Conservation (phyloP, 2,113 vertebrate species). For the Dissostichus mawsoni region DNA sequence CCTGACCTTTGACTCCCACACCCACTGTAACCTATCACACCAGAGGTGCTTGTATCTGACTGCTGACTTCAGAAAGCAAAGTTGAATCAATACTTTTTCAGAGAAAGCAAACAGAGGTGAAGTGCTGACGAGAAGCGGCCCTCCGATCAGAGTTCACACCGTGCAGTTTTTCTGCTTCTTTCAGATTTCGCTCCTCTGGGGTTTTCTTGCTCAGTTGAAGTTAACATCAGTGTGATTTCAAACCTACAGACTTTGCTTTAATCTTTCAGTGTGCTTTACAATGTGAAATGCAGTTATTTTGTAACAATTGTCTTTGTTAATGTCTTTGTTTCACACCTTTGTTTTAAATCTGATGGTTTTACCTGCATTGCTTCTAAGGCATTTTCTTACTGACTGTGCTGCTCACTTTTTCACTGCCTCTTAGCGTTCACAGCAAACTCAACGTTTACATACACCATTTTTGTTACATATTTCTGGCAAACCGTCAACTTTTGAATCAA, state of each 20-base stretch:
- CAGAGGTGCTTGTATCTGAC: constrained; percentile 37
- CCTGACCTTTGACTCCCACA: constrained; percentile 18
- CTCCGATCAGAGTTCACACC: constrained; percentile 56
- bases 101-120: constrained; percentile 59
- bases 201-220: constrained; percentile 48
- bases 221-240: constrained; percentile 62
- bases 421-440: constrained; percentile 5
- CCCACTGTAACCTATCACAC: constrained; percentile 3
- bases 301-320: constrained; percentile 26
- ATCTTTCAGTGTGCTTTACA: constrained; percentile 48
- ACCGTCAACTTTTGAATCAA: constrained; percentile 24
- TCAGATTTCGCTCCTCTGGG: constrained; percentile 51
- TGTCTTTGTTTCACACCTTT: constrained; percentile 31
- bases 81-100: constrained; percentile 71
- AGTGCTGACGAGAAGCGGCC: constrained; percentile 60
- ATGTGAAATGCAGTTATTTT: constrained; percentile 25
- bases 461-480: constrained; percentile 5
- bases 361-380: background rate
- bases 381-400: constrained; percentile 7
- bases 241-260: constrained; percentile 59
- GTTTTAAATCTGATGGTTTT: constrained; percentile 7
- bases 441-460: background rate
- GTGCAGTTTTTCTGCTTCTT: constrained; percentile 56
- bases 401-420: constrained; percentile 14
- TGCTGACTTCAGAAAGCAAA: constrained; percentile 62